These are phyloP conservation scores for Lysiphlebus fabarum DNA, from an alignment of 1,140 invertebrate genomes.

Conservation along the genomic window DNA sequence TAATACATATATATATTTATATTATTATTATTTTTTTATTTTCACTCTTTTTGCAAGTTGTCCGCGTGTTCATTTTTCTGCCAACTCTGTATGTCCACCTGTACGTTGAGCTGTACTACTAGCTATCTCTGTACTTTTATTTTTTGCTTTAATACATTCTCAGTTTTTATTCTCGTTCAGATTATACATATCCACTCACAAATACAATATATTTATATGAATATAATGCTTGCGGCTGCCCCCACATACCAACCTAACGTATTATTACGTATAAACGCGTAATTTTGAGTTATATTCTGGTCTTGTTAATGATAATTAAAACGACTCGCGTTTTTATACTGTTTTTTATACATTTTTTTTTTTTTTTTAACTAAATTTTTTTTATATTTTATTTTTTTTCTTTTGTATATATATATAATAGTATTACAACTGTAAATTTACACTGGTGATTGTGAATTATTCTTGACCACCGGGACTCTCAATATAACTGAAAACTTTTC, in stretches of 20 bases:
- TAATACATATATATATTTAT: too few species aligned
- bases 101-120: slow-evolving; percentile 11
- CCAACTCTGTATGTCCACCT: slow-evolving; percentile 21
- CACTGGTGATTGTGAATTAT: slow-evolving; percentile 13
- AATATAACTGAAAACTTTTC: slow-evolving; percentile 3
- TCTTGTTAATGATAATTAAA: slow-evolving; percentile 57
- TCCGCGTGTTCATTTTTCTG: slow-evolving; percentile 37
- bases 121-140: slow-evolving; percentile 5
- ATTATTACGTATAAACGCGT: slow-evolving; percentile 53
- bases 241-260: slow-evolving; percentile 33
- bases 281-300: slow-evolving; percentile 52
- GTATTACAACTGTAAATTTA: background rate
- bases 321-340: slow-evolving; percentile 38
- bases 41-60: slow-evolving; percentile 37
- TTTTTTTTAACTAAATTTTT: slow-evolving; percentile 32
- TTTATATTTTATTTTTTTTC: slow-evolving; percentile 34
- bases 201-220: slow-evolving; percentile 11
- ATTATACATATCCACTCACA: background rate
- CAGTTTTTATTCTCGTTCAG: too few species aligned
- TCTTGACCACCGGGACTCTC: slow-evolving; percentile 4
- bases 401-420: slow-evolving; percentile 17
- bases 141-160: background rate
- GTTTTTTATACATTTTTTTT: slow-evolving; percentile 35
- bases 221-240: slow-evolving; percentile 1
- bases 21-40: too few species aligned